Base-by-base conservation (phyloP, 2,888 invertebrate species). In the Lycaena phlaeas region DNA sequence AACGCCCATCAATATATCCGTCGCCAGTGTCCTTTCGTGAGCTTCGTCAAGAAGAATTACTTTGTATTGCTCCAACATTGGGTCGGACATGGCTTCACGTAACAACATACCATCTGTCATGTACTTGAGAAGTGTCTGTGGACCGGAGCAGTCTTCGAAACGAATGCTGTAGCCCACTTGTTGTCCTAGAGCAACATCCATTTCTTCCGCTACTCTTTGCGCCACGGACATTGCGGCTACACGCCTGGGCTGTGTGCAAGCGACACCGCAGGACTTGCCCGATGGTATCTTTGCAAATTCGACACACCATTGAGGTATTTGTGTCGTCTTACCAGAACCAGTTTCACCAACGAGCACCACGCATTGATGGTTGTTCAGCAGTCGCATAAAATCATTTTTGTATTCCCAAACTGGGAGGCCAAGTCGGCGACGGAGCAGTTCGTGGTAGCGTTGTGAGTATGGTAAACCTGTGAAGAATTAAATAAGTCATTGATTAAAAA, bases 41-140 rank as follows among this genome's bases (percentile, higher is more conserved):
- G 99, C 99, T 69, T 99, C 99, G 59, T 99, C 99, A 29, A 99
- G 90, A 40, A 99, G 79, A 27, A 98, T 93, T 2, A 97, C 97
- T 64, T 97, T 93, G 75, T 99, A 99, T 7, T 92, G 90, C 55
- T 98, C 98, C 4, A 99, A 78, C 91, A 98, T 94, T 0, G 99
- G 98, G 72, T 98, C 98, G 0, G 97, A 97, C 99, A 99, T 99
- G 0, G 97, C 98, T 85, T 99, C 99, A 46, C 99, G 87, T 22
- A 99, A 85, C 71, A 99, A 89, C 99, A 99, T 99, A 95, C 99
- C 99, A 61, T 99, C 98, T 9, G 99, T 99, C 96, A 98, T 96
- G 70, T 99, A 98, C 64, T 99, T 99, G 1, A 99, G 86, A 17
- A 97, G 87, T 0, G 98, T 99, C 64, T 93, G 94, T 0, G 94